Evolutionary conservation across 1,140 invertebrate species (phyloP).

Genomic region (Gyrodactylus bullatarudis): DNA sequence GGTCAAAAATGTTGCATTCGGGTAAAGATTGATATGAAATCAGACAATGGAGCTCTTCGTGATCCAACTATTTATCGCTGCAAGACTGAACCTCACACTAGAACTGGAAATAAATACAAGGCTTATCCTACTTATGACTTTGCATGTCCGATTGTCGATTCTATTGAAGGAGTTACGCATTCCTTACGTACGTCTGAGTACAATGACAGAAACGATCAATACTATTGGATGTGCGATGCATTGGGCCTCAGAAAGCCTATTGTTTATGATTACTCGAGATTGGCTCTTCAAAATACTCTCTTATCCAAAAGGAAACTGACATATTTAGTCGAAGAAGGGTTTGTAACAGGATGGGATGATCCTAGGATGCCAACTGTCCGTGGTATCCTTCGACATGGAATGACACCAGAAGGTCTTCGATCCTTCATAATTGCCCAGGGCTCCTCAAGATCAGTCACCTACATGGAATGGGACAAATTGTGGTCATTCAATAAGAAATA

Average conservation of each 20-base stretch:
- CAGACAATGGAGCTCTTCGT: conserved; percentile 68
- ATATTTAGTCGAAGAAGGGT: conserved; percentile 66
- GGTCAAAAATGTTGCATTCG: conserved; percentile 62
- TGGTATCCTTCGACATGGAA: conserved; percentile 61
- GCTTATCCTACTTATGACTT: conserved; percentile 99
- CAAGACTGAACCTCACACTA: conserved; percentile 61
- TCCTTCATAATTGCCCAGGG: conserved; percentile 97
- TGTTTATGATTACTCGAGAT: conserved; percentile 69
- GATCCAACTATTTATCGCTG: conserved; percentile 99
- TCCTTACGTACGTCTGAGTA: conserved; percentile 88
- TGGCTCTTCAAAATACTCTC: conserved; percentile 89
- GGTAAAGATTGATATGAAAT: conserved; percentile 87
- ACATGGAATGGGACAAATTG: conserved; percentile 99
- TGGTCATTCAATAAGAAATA: conserved; percentile 97
- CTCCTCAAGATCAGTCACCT: conserved; percentile 70
- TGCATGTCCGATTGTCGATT: conserved; percentile 91
- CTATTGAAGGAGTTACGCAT: conserved; percentile 79
- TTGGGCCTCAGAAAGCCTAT: conserved; percentile 42
- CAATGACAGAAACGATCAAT: conserved; percentile 81
- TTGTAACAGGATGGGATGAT: conserved; percentile 95
- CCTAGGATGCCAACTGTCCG: conserved; percentile 87
- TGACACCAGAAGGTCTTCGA: conserved; percentile 79
- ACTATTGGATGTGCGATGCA: conserved; percentile 39
- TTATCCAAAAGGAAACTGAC: conserved; percentile 80
- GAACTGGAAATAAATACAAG: conserved; percentile 72